A percentile compares a stretch with the other conserved stretches of the same genome.
phyloP scores from a whole-genome alignment of 2,888 invertebrate species.

The Drosophila nigricruria region DNA sequence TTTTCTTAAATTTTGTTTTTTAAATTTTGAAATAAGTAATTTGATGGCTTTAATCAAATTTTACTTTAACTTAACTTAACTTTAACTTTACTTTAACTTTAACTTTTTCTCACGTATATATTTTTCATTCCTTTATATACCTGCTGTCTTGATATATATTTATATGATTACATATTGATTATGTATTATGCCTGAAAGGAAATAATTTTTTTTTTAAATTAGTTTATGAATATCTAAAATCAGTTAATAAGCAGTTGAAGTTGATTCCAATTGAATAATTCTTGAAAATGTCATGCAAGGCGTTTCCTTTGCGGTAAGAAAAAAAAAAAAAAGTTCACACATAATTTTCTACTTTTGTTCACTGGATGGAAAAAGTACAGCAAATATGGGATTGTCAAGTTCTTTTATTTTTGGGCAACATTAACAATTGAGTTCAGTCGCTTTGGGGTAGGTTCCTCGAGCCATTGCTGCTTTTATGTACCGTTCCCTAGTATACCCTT shows the following conservation, averaged over 20 bases:
- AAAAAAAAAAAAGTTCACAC: background rate
- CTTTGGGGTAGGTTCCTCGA: constrained; percentile 30
- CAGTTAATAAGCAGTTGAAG: constrained; percentile 3
- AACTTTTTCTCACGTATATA: no score
- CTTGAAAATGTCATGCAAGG: constrained; percentile 4
- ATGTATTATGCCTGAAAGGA: background rate
- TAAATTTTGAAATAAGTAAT: no score
- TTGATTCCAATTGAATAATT: constrained; percentile 9
- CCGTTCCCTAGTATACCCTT: background rate
- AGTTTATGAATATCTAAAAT: background rate
- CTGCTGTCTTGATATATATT: background rate
- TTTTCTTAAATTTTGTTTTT: no score
- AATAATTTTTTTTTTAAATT: background rate
- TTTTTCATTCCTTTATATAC: background rate
- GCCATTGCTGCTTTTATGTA: constrained; percentile 25
- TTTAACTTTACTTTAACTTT: no score
- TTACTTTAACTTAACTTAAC: no score
- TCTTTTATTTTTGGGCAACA: constrained; percentile 4
- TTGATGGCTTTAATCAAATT: no score
- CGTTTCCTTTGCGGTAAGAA: background rate
- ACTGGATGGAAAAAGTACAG: background rate
- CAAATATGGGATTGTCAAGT: background rate
- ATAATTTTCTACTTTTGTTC: background rate
- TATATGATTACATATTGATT: background rate
- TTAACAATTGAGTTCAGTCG: constrained; percentile 12